phyloP scores from a whole-genome alignment of 1,140 invertebrate species.

The Scylla paramamosain region DNA sequence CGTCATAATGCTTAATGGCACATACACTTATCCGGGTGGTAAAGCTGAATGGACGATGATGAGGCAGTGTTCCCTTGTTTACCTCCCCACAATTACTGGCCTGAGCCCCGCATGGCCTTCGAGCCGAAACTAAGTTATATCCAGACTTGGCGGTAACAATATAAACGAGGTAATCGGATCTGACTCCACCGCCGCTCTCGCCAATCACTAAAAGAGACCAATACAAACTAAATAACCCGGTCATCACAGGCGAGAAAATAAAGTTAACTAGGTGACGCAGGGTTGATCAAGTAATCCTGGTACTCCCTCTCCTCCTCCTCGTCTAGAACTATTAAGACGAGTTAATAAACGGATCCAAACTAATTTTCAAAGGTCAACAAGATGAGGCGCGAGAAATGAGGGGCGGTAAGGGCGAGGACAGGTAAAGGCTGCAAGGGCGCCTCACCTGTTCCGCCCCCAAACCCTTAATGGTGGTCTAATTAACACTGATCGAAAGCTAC shows the following conservation, averaged over 20 bases:
- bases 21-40: too few species aligned
- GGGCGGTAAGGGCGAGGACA: slow-evolving; percentile 8
- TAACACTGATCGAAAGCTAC: slow-evolving; percentile 52
- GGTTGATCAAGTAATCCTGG: background rate
- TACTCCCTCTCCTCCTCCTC: slow-evolving; percentile 31
- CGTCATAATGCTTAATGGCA: too few species aligned
- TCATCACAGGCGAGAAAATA: background rate
- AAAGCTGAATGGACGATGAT: too few species aligned
- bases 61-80: background rate
- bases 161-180: background rate
- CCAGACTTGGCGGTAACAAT: background rate
- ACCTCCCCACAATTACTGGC: background rate
- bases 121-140: background rate
- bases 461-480: slow-evolving; percentile 42
- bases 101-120: background rate
- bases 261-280: background rate
- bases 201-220: slow-evolving; percentile 4
- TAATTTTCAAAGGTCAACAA: slow-evolving; percentile 57
- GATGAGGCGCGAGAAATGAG: slow-evolving; percentile 16
- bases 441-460: slow-evolving; percentile 24
- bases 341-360: slow-evolving; percentile 55
- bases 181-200: background rate
- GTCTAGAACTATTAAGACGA: slow-evolving; percentile 48
- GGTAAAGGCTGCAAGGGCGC: background rate
- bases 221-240: background rate